Evolutionary conservation across 2,113 vertebrate genomes (phyloP).

Genomic region (Nerophis ophidion): DNA sequence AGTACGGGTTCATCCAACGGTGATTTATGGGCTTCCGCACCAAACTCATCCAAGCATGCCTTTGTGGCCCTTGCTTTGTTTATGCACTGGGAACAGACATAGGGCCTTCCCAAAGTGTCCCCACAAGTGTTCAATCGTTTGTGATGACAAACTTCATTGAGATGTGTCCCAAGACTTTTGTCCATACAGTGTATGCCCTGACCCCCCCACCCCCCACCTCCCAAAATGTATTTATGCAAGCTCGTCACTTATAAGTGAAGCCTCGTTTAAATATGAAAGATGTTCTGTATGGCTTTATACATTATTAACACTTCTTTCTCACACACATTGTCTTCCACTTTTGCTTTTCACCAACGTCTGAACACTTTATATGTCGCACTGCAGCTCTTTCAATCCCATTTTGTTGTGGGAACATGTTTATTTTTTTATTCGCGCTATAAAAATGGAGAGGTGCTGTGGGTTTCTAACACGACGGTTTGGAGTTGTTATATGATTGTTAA

Average conservation of each 20-base stretch:
- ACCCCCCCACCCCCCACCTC: slow-evolving; percentile 34
- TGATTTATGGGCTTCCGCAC: not conserved
- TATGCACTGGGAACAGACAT: no score
- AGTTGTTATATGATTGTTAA: not conserved
- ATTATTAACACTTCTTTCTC: slow-evolving; percentile 21
- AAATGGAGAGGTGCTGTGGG: slow-evolving; percentile 14
- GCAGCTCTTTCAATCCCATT: slow-evolving; percentile 21
- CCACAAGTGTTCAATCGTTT: not conserved
- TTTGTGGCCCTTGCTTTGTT: not conserved
- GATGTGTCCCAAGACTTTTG: slow-evolving; percentile 5
- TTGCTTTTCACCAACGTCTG: slow-evolving; percentile 27
- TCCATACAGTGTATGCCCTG: slow-evolving; percentile 15
- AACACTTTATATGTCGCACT: slow-evolving; percentile 40
- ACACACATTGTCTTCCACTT: slow-evolving; percentile 37
- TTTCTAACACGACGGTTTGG: not conserved
- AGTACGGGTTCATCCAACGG: not conserved
- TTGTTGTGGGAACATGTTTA: slow-evolving; percentile 11
- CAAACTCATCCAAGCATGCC: not conserved
- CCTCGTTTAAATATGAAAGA: slow-evolving; percentile 28
- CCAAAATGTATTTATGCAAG: slow-evolving; percentile 55
- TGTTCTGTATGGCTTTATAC: slow-evolving; percentile 23
- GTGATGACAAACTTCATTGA: not conserved
- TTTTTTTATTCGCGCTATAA: slow-evolving; percentile 26
- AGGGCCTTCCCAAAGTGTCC: not conserved
- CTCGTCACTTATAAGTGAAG: slow-evolving; percentile 37